Percentiles rank a stretch among this genome's conserved stretches.
These are phyloP conservation scores for Sinhomidia bicolor DNA, from an alignment of 2,888 invertebrate genomes.

Conservation along the genomic window DNA sequence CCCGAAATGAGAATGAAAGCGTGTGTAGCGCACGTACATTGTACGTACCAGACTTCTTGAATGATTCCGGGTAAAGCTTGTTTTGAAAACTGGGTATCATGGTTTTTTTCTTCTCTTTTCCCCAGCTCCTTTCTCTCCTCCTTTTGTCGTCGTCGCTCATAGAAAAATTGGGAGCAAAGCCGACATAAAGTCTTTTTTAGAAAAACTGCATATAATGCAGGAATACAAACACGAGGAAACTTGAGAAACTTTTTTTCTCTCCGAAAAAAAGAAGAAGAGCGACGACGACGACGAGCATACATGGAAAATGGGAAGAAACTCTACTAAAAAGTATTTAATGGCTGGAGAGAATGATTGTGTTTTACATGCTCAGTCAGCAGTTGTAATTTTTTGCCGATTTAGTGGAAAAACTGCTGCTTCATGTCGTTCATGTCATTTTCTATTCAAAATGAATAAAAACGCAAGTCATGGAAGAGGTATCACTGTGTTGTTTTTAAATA, in stretches of 20 bases:
- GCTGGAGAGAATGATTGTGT: slow-evolving; percentile 31
- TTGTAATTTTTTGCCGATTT: slow-evolving; percentile 39
- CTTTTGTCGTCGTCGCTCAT: neutral
- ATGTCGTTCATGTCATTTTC: neutral
- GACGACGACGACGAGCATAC: neutral
- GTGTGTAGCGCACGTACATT: too few species aligned
- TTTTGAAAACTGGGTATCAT: neutral
- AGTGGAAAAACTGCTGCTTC: slow-evolving; percentile 25
- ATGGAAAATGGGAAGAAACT: neutral
- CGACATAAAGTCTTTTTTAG: neutral
- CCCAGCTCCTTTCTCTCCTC: neutral
- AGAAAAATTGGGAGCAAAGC: slow-evolving; percentile 1
- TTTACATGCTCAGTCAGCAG: slow-evolving; percentile 39
- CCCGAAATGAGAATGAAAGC: neutral
- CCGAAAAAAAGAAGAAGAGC: neutral
- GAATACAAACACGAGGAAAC: neutral
- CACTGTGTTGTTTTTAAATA: neutral
- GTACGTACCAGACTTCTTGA: neutral
- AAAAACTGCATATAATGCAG: slow-evolving; percentile 9
- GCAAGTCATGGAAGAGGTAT: neutral
- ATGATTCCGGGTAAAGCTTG: neutral
- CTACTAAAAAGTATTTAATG: slow-evolving; percentile 34
- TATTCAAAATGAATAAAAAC: neutral
- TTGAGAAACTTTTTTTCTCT: slow-evolving; percentile 13
- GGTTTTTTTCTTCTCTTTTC: neutral